Conservation (phyloP, 2,888 invertebrate genomes). For the Lasioglossum vierecki region DNA sequence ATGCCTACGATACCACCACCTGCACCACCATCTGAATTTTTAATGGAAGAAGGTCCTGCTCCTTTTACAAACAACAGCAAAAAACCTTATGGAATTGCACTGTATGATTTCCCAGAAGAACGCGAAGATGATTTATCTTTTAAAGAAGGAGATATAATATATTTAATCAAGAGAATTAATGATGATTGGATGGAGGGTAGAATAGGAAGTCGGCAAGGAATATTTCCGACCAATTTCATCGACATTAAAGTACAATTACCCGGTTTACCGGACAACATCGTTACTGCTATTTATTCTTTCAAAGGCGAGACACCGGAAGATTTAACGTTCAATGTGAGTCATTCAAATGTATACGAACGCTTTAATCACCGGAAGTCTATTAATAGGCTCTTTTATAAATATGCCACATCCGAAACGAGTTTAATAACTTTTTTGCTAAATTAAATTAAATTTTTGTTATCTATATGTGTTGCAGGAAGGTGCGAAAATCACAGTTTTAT, state of each 20-base stretch:
- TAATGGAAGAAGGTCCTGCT: constrained; percentile 74
- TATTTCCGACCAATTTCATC: constrained; percentile 93
- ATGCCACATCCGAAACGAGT: neutral
- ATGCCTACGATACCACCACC: constrained; percentile 93
- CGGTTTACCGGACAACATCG: constrained; percentile 79
- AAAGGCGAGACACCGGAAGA: constrained; percentile 87
- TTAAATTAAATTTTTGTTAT: neutral
- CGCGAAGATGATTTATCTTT: constrained; percentile 92
- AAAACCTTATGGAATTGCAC: constrained; percentile 90
- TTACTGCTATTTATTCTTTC: constrained; percentile 91
- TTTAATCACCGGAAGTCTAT: neutral
- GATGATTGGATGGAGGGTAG: constrained; percentile 93
- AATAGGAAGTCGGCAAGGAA: constrained; percentile 89
- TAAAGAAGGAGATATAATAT: constrained; percentile 90
- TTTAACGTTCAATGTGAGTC: constrained; percentile 85
- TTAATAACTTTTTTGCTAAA: neutral
- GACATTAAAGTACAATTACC: constrained; percentile 90
- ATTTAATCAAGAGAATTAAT: constrained; percentile 89
- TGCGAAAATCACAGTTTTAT: constrained; percentile 87
- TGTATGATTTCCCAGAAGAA: constrained; percentile 91
- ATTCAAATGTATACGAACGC: neutral
- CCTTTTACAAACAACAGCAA: constrained; percentile 73
- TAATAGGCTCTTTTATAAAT: neutral
- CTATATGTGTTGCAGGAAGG: constrained; percentile 84
- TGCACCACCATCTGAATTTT: constrained; percentile 87